Conservation (phyloP, 2,888 invertebrate species). For the Noctua comes region DNA sequence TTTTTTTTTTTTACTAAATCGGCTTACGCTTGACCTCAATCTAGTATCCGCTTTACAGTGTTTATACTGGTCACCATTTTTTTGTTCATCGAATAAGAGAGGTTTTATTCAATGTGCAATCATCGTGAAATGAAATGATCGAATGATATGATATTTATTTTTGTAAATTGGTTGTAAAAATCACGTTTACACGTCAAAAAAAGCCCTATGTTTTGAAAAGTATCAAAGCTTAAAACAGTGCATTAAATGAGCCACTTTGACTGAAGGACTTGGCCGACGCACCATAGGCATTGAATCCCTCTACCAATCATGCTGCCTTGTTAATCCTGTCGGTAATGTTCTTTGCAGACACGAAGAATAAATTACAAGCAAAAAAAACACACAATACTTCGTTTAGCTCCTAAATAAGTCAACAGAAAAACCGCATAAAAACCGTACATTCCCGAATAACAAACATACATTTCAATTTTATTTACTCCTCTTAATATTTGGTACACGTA, state of each 20-base stretch:
- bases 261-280: neutral
- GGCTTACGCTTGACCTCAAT: too few species aligned
- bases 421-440: constrained; percentile 4
- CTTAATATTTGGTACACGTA: constrained; percentile 43
- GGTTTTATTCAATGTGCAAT: neutral
- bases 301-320: neutral
- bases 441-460: constrained; percentile 30
- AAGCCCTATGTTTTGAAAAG: neutral
- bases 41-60: neutral
- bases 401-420: constrained; percentile 33
- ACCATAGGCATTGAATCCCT: neutral
- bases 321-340: neutral
- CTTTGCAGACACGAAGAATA: neutral
- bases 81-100: too few species aligned
- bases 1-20: too few species aligned
- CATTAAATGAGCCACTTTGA: neutral
- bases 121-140: neutral
- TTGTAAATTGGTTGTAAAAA: neutral
- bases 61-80: neutral
- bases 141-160: neutral
- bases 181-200: neutral
- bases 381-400: constrained; percentile 6
- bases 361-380: neutral
- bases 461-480: constrained; percentile 51
- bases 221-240: neutral